Evolutionary conservation across 2,888 invertebrate species (phyloP).

Genomic region (Ormyrus rosae): DNA sequence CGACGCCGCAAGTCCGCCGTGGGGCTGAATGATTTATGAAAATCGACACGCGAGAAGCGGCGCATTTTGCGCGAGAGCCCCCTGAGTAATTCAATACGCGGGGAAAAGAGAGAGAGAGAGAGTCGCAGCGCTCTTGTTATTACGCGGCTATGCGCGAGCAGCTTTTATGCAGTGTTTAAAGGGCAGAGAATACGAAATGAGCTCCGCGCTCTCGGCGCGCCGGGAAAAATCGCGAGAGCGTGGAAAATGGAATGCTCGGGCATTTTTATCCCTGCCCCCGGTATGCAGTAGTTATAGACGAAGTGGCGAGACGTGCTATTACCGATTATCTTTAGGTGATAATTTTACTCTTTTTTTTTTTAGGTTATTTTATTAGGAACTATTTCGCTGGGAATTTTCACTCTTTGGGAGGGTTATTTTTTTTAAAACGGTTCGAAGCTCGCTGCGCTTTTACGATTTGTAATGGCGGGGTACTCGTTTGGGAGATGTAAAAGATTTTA

Average conservation of each 20-base stretch:
- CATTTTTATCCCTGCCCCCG: not conserved
- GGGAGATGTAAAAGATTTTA: no score
- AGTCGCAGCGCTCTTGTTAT: not conserved
- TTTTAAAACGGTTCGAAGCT: no score
- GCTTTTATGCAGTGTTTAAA: no score
- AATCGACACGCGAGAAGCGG: constrained; percentile 56
- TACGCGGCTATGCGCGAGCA: not conserved
- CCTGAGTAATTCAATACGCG: constrained; percentile 8
- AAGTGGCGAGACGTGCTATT: constrained; percentile 3
- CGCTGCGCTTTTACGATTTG: no score
- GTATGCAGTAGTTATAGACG: constrained; percentile 5
- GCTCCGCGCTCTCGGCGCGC: not conserved
- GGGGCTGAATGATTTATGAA: constrained; percentile 57
- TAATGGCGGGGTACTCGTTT: no score
- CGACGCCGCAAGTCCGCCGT: constrained; percentile 10
- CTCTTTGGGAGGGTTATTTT: no score
- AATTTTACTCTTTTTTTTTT: no score
- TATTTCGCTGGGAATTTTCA: no score
- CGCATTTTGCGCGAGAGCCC: not conserved
- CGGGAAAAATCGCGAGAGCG: not conserved
- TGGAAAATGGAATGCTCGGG: not conserved
- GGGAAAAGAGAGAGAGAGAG: not conserved
- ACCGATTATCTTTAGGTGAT: not conserved
- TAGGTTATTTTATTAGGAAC: no score
- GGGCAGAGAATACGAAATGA: not conserved